Conservation (phyloP, 2,797 vertebrate species). For the Lycodopsis pacificus region DNA sequence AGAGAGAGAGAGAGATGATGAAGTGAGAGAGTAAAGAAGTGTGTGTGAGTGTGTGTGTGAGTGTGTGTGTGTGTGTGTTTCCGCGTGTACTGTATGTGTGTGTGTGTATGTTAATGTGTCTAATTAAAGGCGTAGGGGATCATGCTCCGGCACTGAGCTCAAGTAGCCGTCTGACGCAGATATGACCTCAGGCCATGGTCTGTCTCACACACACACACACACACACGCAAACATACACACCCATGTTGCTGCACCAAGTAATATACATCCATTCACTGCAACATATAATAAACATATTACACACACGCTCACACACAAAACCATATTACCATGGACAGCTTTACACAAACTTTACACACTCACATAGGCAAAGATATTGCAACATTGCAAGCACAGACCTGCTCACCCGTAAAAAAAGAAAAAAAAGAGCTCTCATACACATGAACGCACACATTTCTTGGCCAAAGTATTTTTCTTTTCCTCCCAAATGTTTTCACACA, state of each 20-base stretch:
- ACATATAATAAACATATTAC: constrained; percentile 16
- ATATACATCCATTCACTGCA: constrained; percentile 27
- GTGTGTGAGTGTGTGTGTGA: constrained; percentile 9
- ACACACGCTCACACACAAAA: constrained; percentile 17
- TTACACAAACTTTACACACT: constrained; percentile 14
- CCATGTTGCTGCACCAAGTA: constrained; percentile 33
- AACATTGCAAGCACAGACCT: constrained; percentile 21
- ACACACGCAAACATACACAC: constrained; percentile 35
- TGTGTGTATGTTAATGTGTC: too few species aligned
- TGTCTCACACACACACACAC: constrained; percentile 46
- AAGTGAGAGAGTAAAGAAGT: constrained; percentile 53
- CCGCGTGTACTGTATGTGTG: constrained; percentile 21
- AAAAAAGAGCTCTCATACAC: neutral
- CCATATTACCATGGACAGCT: neutral
- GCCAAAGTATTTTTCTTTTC: constrained; percentile 29
- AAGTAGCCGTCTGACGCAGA: constrained; percentile 78
- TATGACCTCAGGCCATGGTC: constrained; percentile 84
- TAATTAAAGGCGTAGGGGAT: constrained; percentile 84
- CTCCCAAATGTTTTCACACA: constrained; percentile 42
- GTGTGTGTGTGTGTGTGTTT: constrained; percentile 29
- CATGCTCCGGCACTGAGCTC: constrained; percentile 80
- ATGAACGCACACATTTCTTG: neutral
- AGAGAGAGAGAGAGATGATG: constrained; percentile 30
- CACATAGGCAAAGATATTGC: neutral
- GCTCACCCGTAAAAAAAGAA: neutral